Evolutionary conservation across 1,140 invertebrate genomes (phyloP).

Genomic region (Tetramorium parvispinum): DNA sequence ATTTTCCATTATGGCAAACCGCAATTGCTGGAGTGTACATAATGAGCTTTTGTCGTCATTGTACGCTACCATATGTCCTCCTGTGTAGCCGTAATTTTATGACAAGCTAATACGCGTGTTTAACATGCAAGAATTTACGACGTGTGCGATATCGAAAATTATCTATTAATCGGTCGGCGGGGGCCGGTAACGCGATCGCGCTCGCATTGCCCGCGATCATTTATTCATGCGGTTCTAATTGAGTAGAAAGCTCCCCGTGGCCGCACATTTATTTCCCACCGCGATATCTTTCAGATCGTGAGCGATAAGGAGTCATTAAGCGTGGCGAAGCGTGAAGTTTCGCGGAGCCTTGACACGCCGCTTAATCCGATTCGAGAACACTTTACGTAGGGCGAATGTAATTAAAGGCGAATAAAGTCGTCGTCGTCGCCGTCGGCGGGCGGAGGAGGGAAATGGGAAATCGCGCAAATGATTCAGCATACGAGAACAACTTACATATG

Average conservation of each 20-base stretch:
- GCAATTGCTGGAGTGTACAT: neutral
- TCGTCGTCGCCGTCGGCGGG: too few species aligned
- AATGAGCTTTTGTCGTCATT: constrained; percentile 28
- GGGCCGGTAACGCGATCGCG: too few species aligned
- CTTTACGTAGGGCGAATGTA: constrained; percentile 28
- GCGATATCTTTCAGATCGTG: constrained; percentile 23
- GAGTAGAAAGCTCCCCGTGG: constrained; percentile 21
- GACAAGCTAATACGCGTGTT: neutral
- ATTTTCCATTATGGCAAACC: constrained; percentile 13
- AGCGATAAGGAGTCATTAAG: constrained; percentile 15
- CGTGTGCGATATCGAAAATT: constrained; percentile 14
- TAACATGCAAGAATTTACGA: constrained; percentile 28
- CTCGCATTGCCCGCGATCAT: neutral
- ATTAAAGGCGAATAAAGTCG: constrained; percentile 59
- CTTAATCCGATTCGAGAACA: constrained; percentile 13
- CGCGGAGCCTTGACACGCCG: constrained; percentile 13
- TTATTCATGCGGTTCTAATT: constrained; percentile 55
- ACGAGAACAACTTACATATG: neutral
- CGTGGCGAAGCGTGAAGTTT: neutral
- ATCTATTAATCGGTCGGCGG: constrained; percentile 16
- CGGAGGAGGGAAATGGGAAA: neutral
- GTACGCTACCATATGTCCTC: neutral
- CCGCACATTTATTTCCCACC: constrained; percentile 12
- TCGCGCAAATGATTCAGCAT: neutral
- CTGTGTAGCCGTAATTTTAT: constrained; percentile 1